Conservation (phyloP, 2,888 invertebrate genomes). For the Ormyrus labotus region DNA sequence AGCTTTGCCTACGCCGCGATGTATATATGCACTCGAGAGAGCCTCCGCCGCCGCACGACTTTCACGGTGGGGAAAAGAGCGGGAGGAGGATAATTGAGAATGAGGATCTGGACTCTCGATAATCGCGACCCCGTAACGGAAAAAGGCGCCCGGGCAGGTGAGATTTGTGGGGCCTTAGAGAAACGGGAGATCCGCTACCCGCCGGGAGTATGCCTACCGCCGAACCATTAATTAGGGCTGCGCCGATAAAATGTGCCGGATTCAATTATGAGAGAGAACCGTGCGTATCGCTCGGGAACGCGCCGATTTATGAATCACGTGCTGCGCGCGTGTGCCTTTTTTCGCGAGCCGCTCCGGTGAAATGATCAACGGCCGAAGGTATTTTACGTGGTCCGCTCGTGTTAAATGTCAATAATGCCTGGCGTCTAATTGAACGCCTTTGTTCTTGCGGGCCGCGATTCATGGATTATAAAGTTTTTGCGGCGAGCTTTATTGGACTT, state of each 20-base stretch:
- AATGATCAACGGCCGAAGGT: background rate
- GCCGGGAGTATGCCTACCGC: too few relatives aligned
- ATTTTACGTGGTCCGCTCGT: background rate
- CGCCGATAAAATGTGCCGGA: conserved; percentile 7
- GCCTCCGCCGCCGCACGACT: conserved; percentile 14
- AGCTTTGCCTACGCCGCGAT: background rate
- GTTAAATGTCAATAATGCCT: conserved; percentile 5
- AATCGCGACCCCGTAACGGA: background rate
- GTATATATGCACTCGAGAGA: too few relatives aligned
- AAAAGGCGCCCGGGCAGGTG: too few relatives aligned
- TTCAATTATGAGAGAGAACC: conserved; percentile 32
- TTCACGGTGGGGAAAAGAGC: conserved; percentile 29
- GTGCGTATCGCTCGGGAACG: conserved; percentile 20
- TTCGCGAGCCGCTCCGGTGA: background rate
- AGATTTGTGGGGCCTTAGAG: background rate
- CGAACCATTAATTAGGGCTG: conserved; percentile 21
- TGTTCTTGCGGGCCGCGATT: too few relatives aligned
- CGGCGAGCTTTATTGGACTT: too few relatives aligned
- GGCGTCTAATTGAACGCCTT: conserved; percentile 7
- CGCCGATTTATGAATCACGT: conserved; percentile 10
- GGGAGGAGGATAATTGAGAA: conserved; percentile 25
- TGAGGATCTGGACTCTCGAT: conserved; percentile 1
- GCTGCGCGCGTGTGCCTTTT: background rate
- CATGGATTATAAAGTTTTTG: too few relatives aligned
- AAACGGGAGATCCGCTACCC: background rate